Conservation (phyloP, 2,797 vertebrate genomes). For the Tolypeutes matacus region DNA sequence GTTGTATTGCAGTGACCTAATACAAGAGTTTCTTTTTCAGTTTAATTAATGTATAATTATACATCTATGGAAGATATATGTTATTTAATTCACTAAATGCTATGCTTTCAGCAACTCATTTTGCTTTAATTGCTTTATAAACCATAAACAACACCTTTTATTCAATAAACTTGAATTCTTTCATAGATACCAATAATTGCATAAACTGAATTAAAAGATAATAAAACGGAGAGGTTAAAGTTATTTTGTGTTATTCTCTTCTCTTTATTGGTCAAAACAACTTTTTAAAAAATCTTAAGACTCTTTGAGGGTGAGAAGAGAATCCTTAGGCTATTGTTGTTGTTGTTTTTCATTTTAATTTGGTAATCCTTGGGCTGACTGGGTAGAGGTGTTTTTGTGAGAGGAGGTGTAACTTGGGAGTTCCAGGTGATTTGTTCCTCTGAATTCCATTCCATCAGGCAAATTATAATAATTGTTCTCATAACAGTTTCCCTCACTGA, state of each 20-base stretch:
- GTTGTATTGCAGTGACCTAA: background rate
- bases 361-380: background rate
- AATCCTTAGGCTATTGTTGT: background rate
- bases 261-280: background rate
- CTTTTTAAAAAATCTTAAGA: background rate
- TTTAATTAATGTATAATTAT: background rate
- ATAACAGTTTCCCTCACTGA: background rate
- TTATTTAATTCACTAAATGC: slow-evolving; percentile 45
- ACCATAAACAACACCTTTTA: slow-evolving; percentile 5
- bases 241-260: background rate
- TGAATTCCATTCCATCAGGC: background rate
- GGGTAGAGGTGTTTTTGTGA: background rate
- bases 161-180: slow-evolving; percentile 30
- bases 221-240: background rate
- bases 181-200: background rate
- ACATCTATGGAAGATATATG: no score
- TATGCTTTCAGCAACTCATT: background rate
- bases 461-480: background rate
- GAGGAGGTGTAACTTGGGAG: background rate
- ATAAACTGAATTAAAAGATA: slow-evolving; percentile 24
- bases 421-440: background rate
- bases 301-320: background rate
- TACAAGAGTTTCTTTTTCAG: background rate
- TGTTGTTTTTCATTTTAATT: background rate
- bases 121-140: slow-evolving; percentile 48